Evolutionary conservation across 1,140 invertebrate species (phyloP), one percentile per base, ranked within the genome.

Genomic region (Zaprionus taronus): DNA sequence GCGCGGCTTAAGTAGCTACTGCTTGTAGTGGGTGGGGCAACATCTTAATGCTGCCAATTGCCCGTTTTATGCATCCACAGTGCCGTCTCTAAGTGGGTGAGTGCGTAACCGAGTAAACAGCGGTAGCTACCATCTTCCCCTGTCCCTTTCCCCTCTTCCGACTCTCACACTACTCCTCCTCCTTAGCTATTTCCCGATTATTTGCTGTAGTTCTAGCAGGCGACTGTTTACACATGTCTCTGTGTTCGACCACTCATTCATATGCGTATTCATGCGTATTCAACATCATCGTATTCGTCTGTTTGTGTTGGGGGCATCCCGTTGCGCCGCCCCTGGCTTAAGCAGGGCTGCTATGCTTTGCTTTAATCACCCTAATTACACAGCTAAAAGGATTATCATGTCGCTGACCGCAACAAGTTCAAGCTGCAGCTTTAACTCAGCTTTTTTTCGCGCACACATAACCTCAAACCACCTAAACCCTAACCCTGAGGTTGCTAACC

Each of bases 321-420:
- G 56, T 68, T 60, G 38, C 34, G 44, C 57, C 57, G n/a, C 22
- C 31, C 15, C 31, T 47, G 28, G 6, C 47, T 14, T n/a, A 34
- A 58, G 24, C 75, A 76, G 85, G n/a, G 41, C 7, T 44, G 7
- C 41, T 11, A 65, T 73, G 75, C 70, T 91, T 89, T 75, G 72
- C 84, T 89, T 89, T 89, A 83, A 91, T 91, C 81, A 86, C 83
- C 84, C 89, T 91, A 91, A 91, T 91, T 91, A 90, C 85, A 64
- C 68, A 83, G 89, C 84, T 91, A 91, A 91, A 91, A 91, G 89
- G 89, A 91, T 91, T 90, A 86, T 91, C 89, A 69, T 91, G 89
- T 91, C 80, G 73, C 80, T 81, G 85, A 83, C 84, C 83, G 79
- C 82, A 77, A 64, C 60, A 63, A 64, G 15, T 9, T 75, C 24